A percentile compares a stretch with the other conserved stretches of the same genome.
Conservation (phyloP, 1,140 invertebrate genomes). For the Atta cephalotes region DNA sequence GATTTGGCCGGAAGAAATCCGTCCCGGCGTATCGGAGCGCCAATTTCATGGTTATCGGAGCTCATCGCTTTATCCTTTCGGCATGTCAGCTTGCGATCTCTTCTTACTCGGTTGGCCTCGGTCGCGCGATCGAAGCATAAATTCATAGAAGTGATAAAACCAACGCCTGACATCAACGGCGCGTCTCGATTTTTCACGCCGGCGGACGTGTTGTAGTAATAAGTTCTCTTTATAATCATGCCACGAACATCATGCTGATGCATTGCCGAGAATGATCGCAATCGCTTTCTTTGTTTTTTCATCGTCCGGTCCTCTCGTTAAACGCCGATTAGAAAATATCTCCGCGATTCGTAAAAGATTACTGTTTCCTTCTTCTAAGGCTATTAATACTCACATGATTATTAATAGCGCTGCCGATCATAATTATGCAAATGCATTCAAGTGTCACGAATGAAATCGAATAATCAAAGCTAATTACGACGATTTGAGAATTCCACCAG, state of each 20-base stretch:
- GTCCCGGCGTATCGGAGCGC: constrained; percentile 59
- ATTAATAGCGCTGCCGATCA: constrained; percentile 38
- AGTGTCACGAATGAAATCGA: not conserved
- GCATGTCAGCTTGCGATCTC: constrained; percentile 54
- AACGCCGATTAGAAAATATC: constrained; percentile 40
- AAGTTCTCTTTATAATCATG: constrained; percentile 71
- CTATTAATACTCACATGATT: not conserved
- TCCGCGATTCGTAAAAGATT: not conserved
- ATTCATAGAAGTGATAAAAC: constrained; percentile 55
- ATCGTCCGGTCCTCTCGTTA: constrained; percentile 35
- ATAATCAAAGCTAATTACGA: constrained; percentile 24
- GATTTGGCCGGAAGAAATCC: constrained; percentile 32
- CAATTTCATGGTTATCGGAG: constrained; percentile 73
- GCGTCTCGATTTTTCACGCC: constrained; percentile 39
- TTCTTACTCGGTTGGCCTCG: constrained; percentile 3
- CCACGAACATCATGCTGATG: constrained; percentile 57
- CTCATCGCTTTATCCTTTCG: constrained; percentile 62
- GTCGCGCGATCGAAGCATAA: constrained; percentile 42
- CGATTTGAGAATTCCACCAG: not conserved
- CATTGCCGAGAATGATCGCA: not conserved
- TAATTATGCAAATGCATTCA: constrained; percentile 41
- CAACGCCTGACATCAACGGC: not conserved
- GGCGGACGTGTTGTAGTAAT: constrained; percentile 47
- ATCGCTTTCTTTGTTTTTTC: not conserved
- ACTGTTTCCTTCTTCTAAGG: too few species aligned